These are phyloP conservation scores for Terebella lapidaria DNA, from an alignment of 2,888 invertebrate genomes.

Conservation along the genomic window DNA sequence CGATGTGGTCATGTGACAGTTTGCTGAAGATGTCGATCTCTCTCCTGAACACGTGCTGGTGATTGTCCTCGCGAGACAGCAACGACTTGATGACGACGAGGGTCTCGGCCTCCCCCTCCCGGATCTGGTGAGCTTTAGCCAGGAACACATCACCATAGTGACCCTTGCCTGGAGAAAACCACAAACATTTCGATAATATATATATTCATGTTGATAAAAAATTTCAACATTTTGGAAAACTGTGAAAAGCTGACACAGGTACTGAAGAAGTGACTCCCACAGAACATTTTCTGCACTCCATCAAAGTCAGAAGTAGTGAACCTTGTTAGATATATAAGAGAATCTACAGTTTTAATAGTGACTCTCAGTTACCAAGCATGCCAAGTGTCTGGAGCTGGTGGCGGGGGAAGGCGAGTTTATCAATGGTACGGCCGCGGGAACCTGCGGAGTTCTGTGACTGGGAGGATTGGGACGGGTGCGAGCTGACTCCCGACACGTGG, in stretches of 20 bases:
- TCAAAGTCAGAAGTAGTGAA: no score
- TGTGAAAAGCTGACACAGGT: no score
- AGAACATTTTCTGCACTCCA: no score
- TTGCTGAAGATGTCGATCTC: constrained; percentile 82
- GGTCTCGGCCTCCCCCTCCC: constrained; percentile 47
- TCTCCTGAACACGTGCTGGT: constrained; percentile 70
- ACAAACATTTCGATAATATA: not conserved
- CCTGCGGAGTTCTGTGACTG: constrained; percentile 13
- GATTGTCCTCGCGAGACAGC: constrained; percentile 40
- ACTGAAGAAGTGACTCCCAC: no score
- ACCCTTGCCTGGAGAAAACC: constrained; percentile 70
- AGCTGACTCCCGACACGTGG: constrained; percentile 48
- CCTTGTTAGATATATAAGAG: no score
- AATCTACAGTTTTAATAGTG: not conserved
- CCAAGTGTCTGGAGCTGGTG: constrained; percentile 64
- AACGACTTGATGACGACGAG: constrained; percentile 52
- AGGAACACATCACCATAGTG: constrained; percentile 88
- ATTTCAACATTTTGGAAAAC: no score
- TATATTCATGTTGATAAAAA: no score
- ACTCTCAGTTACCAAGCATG: constrained; percentile 54
- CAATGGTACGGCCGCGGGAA: constrained; percentile 43
- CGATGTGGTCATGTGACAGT: constrained; percentile 72
- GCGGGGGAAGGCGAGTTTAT: constrained; percentile 68
- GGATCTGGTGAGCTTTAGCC: constrained; percentile 61
- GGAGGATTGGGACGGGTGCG: constrained; percentile 46